phyloP scores from a whole-genome alignment of 2,113 vertebrate genomes.

The Psittacus erithacus region DNA sequence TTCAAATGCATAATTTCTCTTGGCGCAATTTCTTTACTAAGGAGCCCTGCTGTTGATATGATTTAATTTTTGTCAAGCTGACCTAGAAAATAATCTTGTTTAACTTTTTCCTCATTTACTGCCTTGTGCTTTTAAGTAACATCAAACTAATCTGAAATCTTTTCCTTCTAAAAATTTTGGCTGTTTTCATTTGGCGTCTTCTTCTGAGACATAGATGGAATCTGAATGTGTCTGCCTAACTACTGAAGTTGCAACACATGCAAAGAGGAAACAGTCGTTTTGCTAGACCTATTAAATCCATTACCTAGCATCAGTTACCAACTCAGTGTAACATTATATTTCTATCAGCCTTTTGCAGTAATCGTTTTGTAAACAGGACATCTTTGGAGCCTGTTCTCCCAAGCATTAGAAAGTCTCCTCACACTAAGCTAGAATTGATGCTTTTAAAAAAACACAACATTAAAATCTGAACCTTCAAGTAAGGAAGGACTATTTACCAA shows the following conservation, averaged over 20 bases:
- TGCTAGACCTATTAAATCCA: background rate
- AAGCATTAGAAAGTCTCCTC: background rate
- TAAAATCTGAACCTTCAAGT: background rate
- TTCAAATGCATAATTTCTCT: background rate
- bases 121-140: background rate
- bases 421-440: background rate
- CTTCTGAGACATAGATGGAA: background rate
- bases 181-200: background rate
- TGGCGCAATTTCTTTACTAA: background rate
- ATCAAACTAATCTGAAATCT: background rate
- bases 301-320: background rate
- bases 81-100: background rate
- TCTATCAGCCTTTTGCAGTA: background rate
- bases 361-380: background rate
- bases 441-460: background rate
- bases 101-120: background rate
- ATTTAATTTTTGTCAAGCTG: background rate
- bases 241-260: accelerated
- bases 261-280: background rate
- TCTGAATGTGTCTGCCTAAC: background rate
- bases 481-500: background rate
- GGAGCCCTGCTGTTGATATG: background rate
- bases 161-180: background rate
- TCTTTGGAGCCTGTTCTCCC: background rate
- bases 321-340: background rate